Base-by-base conservation (phyloP, 2,797 vertebrate species). In the Sebastiscus tertius region DNA sequence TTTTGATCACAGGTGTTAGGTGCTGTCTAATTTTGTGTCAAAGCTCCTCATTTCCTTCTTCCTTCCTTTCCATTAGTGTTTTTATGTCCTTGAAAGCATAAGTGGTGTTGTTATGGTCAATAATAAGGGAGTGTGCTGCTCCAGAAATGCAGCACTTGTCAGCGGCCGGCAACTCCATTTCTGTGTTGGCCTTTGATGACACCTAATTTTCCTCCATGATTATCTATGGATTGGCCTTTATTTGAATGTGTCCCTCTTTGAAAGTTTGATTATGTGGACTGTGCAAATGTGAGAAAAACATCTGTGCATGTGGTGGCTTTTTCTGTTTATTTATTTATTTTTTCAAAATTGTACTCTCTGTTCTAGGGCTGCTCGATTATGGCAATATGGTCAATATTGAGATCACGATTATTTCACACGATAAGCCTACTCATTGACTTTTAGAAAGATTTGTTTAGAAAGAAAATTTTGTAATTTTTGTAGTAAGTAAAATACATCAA, bases 21-120 rank as follows among this genome's bases (percentile, higher is more conserved):
- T 36, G 22, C 7, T 20, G 20, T 33, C 18, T 46, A 55, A 12
- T 46, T 69, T 54, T 18, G 36, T 11, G 20, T 59, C 18, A 34
- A 36, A 75, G 27, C 22, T 59, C 18, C 66, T 70, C 3, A 33
- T 70, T 74, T 80, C 39, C 22, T 54, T 54, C 29, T 13, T 16
- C 31, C 13, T 70, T 27, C 33, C n/a, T 63, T 56, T 2, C 31
- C 77, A 56, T 49, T 16, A 24, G 11, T 79, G 9, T 75, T 79
- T 79, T 60, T 54, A 13, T 56, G 12, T 42, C 49, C 46, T 36
- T 65, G 72, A 78, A 80, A 70, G 36, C 67, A 22, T 22, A 84
- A 86, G 72, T 80, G 65, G 27, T 74, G 72, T 42, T 68, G 3
- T 85, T 79, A 39, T 55, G 69, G 49, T 78, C 82, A 62, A n/a